Evolutionary conservation across 1,140 invertebrate genomes (phyloP).

Genomic region (Drosophila mojavensis): DNA sequence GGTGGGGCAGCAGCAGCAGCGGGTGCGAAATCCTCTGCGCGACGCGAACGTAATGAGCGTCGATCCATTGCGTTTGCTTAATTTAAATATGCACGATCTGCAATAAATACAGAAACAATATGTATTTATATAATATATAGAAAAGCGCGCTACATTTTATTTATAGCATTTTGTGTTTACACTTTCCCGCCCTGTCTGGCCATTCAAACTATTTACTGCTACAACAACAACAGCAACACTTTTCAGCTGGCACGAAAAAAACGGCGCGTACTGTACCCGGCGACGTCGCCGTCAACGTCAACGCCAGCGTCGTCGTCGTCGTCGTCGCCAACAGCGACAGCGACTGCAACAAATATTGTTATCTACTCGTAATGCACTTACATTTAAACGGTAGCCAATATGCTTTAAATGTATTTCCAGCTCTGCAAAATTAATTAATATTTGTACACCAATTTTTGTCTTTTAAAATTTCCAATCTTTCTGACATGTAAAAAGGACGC

Average conservation of each 20-base stretch:
- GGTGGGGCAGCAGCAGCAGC: constrained; percentile 19
- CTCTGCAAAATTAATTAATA: not conserved
- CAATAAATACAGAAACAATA: constrained; percentile 12
- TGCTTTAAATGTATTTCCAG: not conserved
- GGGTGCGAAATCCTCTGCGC: constrained; percentile 47
- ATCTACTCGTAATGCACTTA: constrained; percentile 41
- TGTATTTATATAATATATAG: constrained; percentile 27
- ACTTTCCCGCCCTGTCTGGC: constrained; percentile 50
- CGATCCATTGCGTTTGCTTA: constrained; percentile 57
- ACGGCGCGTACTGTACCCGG: constrained; percentile 64
- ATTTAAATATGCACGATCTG: constrained; percentile 22
- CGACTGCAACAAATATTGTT: constrained; percentile 21
- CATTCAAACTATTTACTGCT: constrained; percentile 12
- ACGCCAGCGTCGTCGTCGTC: constrained; percentile 15
- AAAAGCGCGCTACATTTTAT: constrained; percentile 62
- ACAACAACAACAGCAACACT: constrained; percentile 15
- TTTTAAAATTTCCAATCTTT: constrained; percentile 17
- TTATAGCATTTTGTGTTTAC: constrained; percentile 61
- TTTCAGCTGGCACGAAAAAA: constrained; percentile 52
- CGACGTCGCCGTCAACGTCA: constrained; percentile 40
- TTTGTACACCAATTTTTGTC: not conserved
- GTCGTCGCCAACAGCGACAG: constrained; percentile 16
- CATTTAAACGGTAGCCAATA: constrained; percentile 18
- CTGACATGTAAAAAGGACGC: constrained; percentile 33
- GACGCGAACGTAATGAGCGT: constrained; percentile 66